Evolutionary conservation across 2,888 invertebrate species (phyloP), one percentile per base, ranked within the genome.

Genomic region (Lithophane ornitopus): DNA sequence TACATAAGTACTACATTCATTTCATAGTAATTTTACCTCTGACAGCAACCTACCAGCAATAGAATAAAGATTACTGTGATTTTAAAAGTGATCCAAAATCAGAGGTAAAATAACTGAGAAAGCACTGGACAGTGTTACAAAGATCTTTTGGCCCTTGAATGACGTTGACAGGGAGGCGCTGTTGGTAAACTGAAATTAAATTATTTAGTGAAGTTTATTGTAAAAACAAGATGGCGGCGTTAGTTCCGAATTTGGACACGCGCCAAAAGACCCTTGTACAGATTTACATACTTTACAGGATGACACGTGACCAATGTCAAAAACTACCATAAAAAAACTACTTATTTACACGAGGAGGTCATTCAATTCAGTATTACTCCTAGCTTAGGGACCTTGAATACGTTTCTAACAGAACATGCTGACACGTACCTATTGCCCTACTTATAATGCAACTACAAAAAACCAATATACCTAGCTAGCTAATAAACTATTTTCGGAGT

Each of bases 401-500:
- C 22, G 54, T 71, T 79, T 79, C 58, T 39, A 79, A 28, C 22
- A 6, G 22, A 58, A 56, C 56, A 63, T 26, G 49, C 34, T 34
- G 79, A 63, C 79, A 78, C 77, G 79, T 79, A 63, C 34, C 22
- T 39, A 22, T 46, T 69, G 61, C n/a, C 46, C 62, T 49, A 78
- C 54, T 46, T 76, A 41, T 26, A 9, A 75, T 28, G 41, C 44
- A 54, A 63, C 44, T 22, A 22, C 44, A 54, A 76, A 63, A n/a
- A 66, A 22, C 7, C 34, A 72, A 39, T 41, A 52, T 44, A 28
- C 16, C 16, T 72, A 28, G 22, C 16, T 72, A 26, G 19, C 3
- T 19, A 73, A 68, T 41, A 41, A 54, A 41, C 19, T 19, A 16
- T 39, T n/a, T 14, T 41, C 12, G 69, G 7, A 41, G 26, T 41